Percentiles rank a stretch among this genome's conserved stretches.
Evolutionary conservation across 2,113 vertebrate genomes (phyloP).

Genomic region (Mesembrinibis cayennensis): DNA sequence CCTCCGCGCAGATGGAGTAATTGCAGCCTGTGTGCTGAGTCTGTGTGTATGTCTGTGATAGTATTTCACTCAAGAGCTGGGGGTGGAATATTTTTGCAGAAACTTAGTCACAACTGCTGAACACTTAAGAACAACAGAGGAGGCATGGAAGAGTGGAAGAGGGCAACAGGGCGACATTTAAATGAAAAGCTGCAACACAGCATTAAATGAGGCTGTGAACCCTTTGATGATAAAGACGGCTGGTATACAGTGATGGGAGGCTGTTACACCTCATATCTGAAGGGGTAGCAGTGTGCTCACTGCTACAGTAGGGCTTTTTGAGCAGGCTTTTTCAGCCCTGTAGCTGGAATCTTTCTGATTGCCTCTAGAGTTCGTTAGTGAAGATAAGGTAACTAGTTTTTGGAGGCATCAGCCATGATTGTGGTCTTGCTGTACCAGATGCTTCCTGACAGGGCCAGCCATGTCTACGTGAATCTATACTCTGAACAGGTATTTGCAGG

Average conservation of each 20-base stretch:
- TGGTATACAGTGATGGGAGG: neutral
- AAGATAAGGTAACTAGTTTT: neutral
- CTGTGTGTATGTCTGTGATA: neutral
- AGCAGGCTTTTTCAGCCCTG: neutral
- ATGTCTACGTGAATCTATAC: neutral
- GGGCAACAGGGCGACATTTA: neutral
- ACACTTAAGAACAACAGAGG: neutral
- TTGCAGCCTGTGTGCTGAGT: neutral
- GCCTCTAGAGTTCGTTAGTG: neutral
- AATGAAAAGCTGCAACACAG: neutral
- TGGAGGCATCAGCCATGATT: neutral
- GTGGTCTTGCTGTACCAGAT: neutral
- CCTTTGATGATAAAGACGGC: neutral
- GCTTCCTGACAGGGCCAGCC: neutral
- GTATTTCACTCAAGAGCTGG: neutral
- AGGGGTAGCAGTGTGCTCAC: neutral
- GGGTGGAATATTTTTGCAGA: slow-evolving; percentile 52
- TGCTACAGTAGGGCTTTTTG: neutral
- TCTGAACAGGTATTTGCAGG: neutral
- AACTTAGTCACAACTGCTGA: slow-evolving; percentile 44
- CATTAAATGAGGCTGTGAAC: neutral
- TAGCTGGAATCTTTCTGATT: neutral
- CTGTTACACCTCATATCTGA: neutral
- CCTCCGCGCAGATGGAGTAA: neutral
- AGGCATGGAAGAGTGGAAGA: neutral